Conservation (phyloP, 2,797 vertebrate species). For the Pipistrellus kuhlii region DNA sequence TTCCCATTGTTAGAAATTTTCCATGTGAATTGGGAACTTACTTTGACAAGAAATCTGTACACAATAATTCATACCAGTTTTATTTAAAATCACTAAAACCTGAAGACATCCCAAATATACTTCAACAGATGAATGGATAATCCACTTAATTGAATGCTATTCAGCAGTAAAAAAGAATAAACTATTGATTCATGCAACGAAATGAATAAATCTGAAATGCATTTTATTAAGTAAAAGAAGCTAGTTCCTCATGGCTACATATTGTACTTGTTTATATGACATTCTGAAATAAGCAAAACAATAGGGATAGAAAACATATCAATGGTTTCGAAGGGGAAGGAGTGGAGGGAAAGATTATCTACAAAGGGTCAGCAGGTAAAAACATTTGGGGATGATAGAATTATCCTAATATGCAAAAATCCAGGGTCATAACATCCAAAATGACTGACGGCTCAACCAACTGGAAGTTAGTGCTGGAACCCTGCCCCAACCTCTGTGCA, state of each 20-base stretch:
- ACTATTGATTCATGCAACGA: constrained; percentile 1
- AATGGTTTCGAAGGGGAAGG: not conserved
- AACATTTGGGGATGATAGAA: not conserved
- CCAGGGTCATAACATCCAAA: too few species aligned
- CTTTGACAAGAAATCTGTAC: not conserved
- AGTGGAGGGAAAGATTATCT: not conserved
- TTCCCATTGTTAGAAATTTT: not conserved
- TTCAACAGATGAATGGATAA: constrained; percentile 31
- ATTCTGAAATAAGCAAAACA: not conserved
- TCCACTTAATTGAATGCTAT: not conserved
- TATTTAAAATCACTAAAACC: constrained; percentile 17
- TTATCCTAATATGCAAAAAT: too few species aligned
- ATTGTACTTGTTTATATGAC: not conserved
- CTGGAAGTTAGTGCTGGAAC: too few species aligned
- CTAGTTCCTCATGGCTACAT: not conserved
- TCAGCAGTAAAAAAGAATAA: constrained; percentile 55
- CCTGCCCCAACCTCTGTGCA: too few species aligned
- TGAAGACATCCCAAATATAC: constrained; percentile 38
- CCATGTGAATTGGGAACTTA: not conserved
- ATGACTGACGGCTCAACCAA: too few species aligned
- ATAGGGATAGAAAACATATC: not conserved
- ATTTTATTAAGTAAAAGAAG: constrained; percentile 54
- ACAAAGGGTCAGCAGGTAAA: not conserved
- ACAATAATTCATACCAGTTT: not conserved
- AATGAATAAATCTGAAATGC: constrained; percentile 29